Base-by-base conservation (phyloP, 2,888 invertebrate species). In the Dexiosoma caninum region DNA sequence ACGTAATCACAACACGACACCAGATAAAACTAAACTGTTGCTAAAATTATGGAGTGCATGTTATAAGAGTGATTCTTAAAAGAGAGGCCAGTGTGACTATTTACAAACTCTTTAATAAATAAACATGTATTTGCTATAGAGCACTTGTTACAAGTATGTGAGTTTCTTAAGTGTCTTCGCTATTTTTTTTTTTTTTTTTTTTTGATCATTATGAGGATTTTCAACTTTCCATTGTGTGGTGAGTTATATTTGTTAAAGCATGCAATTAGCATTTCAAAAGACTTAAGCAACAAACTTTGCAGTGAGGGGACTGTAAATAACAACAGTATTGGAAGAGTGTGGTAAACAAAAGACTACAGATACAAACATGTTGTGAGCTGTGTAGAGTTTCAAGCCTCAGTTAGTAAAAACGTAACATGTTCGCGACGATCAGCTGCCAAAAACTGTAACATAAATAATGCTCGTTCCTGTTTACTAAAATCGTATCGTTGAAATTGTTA, bases 21-120 rank as follows among this genome's bases (percentile, higher is more conserved):
- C 87, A 87, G 88, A 84, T 86, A 87, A 87, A 87, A 85, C 83
- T 84, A 85, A 86, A 87, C 88, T 88, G 87, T 81, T 80, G 16
- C 71, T 62, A 60, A 21, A 40, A 46, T 70, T 70, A 59, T 44
- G 14, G 8, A 44, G 49, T 35, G 40, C 23, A 46, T 46, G 30
- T 46, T 21, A 40, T 40, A 10, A 12, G 21, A 53, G 32, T 16
- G n/a, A n/a, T n/a, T n/a, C 40, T 4, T 14, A 27, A 32, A 49
- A 79, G 62, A 44, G 35, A 57, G 1, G 7, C 6, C 1, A 21
- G 9, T 44, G 3, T 19, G 19, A 23, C 23, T 23, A 10, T 21
- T 23, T 37, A 51, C 16, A n/a, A 5, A 35, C 16, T 27, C 10
- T 42, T 42, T 7, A 9, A 23, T n/a, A 2, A 27, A 4, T 30